Evolutionary conservation across 1,140 invertebrate genomes (phyloP), one percentile per base, ranked within the genome.

Genomic region (Magallana gigas): DNA sequence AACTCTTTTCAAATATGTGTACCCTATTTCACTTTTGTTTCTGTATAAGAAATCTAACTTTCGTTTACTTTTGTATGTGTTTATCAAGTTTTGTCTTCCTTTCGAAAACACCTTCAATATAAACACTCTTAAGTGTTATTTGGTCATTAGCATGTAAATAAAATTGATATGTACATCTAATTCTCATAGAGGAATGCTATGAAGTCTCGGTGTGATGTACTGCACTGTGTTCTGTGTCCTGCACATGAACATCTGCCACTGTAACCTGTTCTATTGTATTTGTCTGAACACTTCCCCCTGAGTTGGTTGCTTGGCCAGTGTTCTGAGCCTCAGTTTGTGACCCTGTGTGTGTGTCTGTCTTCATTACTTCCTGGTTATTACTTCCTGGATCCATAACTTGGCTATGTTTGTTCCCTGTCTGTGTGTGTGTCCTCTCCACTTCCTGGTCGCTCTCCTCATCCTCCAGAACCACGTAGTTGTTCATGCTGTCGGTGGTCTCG

Each of bases 381-480:
- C 36, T 48, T 48, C 36, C 36, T 48, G 36, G 36, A 48, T 48
- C 36, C 36, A 48, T 48, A 48, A 48, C 36, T 48, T 48, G 36
- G 36, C 36, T 48, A 48, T 48, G 36, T 48, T 48, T 48, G 36
- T 48, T 29, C 8, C 18, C 81, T 58, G 57, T 58, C 48, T 58
- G 48, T 57, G 16, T 57, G 81, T 83, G 36, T 58, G 48, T 57
- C 16, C 18, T 58, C n/a, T 83, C 81, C 57, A 57, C 14, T 57
- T 23, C 81, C 81, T 83, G 48, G 57, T 83, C 81, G 36, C 18
- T 83, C 8, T 83, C 57, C 48, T 83, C 48, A 1, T 57, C 81
- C 48, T 90, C 89, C 80, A 92, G 91, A 18, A 90, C 90, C 14
- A 90, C 68, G 68, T 90, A 92, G 82, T 92, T 92, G 62, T 89